Conservation (phyloP, 2,797 vertebrate species). For the Carapus acus region DNA sequence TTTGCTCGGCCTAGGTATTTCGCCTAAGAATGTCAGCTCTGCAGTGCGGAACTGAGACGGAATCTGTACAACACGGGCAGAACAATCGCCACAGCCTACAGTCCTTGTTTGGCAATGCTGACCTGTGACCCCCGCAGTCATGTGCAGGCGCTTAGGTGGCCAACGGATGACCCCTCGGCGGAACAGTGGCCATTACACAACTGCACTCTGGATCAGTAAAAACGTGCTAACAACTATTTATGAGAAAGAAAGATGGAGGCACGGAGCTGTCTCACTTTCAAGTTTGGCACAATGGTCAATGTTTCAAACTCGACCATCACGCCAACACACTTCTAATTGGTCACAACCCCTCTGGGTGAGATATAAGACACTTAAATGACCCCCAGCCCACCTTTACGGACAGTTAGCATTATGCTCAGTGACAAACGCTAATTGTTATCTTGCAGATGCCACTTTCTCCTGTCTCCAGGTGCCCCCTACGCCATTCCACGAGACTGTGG, state of each 20-base stretch:
- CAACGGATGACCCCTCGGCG: constrained; percentile 49
- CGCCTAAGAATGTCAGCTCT: constrained; percentile 6
- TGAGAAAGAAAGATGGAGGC: constrained; percentile 27
- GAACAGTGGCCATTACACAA: constrained; percentile 53
- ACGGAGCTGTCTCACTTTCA: constrained; percentile 6
- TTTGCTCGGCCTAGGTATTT: constrained; percentile 11
- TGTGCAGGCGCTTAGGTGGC: constrained; percentile 49
- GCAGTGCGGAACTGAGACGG: not conserved
- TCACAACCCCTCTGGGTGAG: constrained; percentile 5
- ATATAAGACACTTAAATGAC: no score
- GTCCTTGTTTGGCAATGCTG: constrained; percentile 30
- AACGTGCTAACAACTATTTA: constrained; percentile 32
- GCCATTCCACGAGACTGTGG: constrained; percentile 1
- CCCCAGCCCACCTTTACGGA: constrained; percentile 39
- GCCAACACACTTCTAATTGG: constrained; percentile 7
- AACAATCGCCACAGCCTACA: constrained; percentile 16
- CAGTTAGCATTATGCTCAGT: constrained; percentile 35
- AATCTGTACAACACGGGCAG: constrained; percentile 4
- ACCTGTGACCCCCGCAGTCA: constrained; percentile 51
- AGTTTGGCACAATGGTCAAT: not conserved
- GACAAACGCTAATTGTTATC: constrained; percentile 42
- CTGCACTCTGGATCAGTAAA: constrained; percentile 34
- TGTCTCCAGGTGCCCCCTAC: constrained; percentile 28
- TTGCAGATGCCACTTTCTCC: constrained; percentile 44
- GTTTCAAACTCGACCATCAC: constrained; percentile 1